Conservation (phyloP, 2,113 vertebrate genomes). For the Petrocephalus zakoni region DNA sequence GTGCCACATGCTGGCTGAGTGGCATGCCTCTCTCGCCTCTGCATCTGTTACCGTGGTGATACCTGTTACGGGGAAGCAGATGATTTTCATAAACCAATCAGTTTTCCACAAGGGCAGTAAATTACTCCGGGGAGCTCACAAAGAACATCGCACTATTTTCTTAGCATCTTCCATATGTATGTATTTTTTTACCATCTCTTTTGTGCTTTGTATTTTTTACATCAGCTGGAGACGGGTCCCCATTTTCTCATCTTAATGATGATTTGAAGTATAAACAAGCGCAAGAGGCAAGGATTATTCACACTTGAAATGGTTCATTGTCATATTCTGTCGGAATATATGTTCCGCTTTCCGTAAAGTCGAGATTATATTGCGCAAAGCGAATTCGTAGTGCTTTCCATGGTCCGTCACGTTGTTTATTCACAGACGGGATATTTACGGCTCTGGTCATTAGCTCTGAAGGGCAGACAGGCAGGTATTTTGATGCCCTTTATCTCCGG, state of each 20-base stretch:
- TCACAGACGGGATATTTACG: background rate
- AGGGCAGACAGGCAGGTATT: background rate
- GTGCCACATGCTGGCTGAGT: background rate
- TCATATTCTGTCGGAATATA: background rate
- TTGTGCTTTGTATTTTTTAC: background rate
- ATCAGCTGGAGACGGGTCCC: background rate
- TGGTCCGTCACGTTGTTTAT: background rate
- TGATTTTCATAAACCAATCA: slow-evolving; percentile 7
- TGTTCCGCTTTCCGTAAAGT: background rate
- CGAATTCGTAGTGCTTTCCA: background rate
- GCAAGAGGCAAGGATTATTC: background rate
- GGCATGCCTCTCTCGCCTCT: background rate
- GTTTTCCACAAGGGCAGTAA: background rate
- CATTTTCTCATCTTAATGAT: background rate
- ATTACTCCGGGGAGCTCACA: background rate
- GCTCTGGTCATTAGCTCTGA: background rate
- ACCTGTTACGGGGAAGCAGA: slow-evolving; percentile 9
- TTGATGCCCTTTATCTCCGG: background rate
- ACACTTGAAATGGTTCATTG: background rate
- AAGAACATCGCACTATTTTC: background rate
- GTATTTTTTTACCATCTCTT: background rate
- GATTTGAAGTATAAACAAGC: background rate
- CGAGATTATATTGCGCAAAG: background rate
- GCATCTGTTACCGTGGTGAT: slow-evolving; percentile 11
- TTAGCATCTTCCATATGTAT: background rate